Evolutionary conservation across 2,797 vertebrate genomes (phyloP), one percentile per base, ranked within the genome.

Genomic region (Sebastes vulpes): DNA sequence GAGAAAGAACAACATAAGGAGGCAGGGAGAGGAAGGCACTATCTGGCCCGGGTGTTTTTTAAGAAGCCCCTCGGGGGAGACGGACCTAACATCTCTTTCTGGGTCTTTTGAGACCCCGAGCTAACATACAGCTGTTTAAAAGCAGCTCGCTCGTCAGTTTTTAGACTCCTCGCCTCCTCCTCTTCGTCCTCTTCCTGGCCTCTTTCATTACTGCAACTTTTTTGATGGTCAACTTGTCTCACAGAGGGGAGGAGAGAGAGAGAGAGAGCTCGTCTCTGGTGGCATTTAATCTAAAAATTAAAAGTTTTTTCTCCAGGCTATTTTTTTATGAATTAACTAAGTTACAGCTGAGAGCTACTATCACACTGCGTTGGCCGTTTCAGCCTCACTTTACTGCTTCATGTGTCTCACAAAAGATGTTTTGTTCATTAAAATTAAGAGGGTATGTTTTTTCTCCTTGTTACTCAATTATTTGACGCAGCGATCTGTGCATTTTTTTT

Each of bases 1-100:
- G 81, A 92, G 91, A 92, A 92, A 94, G 86, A 95, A 93, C 89
- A 94, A 93, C 91, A 94, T 59, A 70, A 87, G 83, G 85, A 90
- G 74, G 78, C 79, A 80, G 83, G 89, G 88, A 89, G 82, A 91
- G 88, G 85, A 92, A 91, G 87, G 89, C 90, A 90, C 95, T 94
- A 86, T 92, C 95, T 96, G 93, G 96, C 95, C 93, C 63, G 65
- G 75, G 68, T 89, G 87, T 88, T 90, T 90, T 82, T 53, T 89
- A 90, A 88, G 90, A 81, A 91, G 85, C 90, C 82, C 72, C 85
- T 6, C 32, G 32, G 10, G 10, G 93, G 94, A 94, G 93, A 92
- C 5, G 92, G 84, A 85, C 85, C 88, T 83, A 92, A 93, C 92
- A 94, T 95, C 89, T 77, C 56, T 80, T 85, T 54, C 11, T 73